phyloP scores from a whole-genome alignment of 2,113 vertebrate genomes.

The Pungitius pungitius region DNA sequence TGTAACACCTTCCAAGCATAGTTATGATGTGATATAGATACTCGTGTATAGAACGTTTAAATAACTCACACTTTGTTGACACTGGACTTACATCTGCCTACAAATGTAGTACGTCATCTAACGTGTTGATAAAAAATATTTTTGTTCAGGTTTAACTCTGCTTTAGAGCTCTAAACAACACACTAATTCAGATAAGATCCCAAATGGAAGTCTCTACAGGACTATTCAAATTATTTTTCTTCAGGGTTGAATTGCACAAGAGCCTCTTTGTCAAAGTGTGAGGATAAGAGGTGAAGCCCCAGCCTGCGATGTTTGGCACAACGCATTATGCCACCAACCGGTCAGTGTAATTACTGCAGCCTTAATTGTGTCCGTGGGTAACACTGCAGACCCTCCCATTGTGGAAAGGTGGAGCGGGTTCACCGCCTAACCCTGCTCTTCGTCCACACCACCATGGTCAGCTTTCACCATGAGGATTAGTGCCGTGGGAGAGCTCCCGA shows the following conservation, averaged over 20 bases:
- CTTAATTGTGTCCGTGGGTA: conserved; percentile 8
- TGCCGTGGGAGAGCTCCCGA: conserved; percentile 74
- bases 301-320: neutral
- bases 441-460: conserved; percentile 64
- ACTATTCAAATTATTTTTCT: neutral
- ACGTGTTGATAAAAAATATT: too few species aligned
- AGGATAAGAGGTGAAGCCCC: conserved; percentile 11
- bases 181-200: neutral
- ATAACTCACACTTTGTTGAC: neutral
- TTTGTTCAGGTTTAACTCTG: neutral
- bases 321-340: conserved; percentile 11
- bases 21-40: neutral
- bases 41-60: neutral
- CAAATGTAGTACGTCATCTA: neutral
- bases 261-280: conserved; percentile 3
- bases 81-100: neutral
- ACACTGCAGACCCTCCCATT: conserved; percentile 13
- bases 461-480: conserved; percentile 78
- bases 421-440: conserved; percentile 31
- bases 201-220: neutral
- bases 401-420: conserved; percentile 48
- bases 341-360: conserved; percentile 31
- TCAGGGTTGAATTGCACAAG: neutral
- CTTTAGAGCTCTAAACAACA: neutral
- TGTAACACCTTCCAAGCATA: neutral